Evolutionary conservation across 1,140 invertebrate species (phyloP), one percentile per base, ranked within the genome.

Genomic region (Rhizoglyphus robini): DNA sequence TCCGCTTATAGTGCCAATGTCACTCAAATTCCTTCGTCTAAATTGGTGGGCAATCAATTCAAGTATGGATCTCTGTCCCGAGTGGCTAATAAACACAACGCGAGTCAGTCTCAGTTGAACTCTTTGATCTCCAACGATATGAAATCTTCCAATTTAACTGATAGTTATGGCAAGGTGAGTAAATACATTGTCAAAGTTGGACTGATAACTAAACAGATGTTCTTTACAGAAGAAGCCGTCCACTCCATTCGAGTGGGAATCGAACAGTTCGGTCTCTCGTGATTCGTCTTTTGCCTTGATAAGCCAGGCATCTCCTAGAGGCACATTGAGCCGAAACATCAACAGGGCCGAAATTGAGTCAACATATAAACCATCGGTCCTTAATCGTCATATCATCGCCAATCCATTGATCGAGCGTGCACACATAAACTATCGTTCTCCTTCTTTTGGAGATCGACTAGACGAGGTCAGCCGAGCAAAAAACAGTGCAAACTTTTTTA

Each of bases 41-140:
- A 60, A 46, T 46, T 60, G 27, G 27, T 60, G 15, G 31, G 15
- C 3, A 60, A 60, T 60, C 58, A 60, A 23, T 15, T 38, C 29
- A 60, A 60, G 36, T 60, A 60, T 60, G 58, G 58, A 23, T 60
- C 58, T 23, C 29, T 60, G n/a, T 60, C 58, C n/a, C n/a, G 58
- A 60, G 27, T 46, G 15, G 27, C 18, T 60, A 34, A 51, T 11
- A 8, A 60, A 32, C 15, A 27, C 51, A 54, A 54, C 8, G 8
- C 51, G 23, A 54, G 23, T 5, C 20, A 5, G 20, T 20, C 51
- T 54, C 51, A 54, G 20, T 54, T 46, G 23, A 54, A 54, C 20
- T 20, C 51, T 11, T 8, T 54, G 36, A 41, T 41, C 36, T 41
- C 36, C 8, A 41, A 41, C 18, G 36, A 41, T 11, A 8, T 41